Base-by-base conservation (phyloP, 1,140 invertebrate genomes). In the Drosophila takahashii region DNA sequence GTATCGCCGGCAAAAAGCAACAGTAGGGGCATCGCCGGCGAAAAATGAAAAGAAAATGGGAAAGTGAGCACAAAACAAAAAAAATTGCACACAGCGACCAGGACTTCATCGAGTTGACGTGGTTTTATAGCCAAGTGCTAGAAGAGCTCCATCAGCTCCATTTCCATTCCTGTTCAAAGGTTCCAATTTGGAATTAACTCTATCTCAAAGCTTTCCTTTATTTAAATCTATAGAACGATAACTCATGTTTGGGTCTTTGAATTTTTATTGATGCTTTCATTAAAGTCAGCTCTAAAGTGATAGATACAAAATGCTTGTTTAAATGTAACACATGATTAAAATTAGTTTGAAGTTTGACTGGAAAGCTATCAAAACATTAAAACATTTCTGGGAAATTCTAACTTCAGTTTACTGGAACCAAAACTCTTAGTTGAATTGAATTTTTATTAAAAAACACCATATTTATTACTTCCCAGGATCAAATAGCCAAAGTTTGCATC, bases 21-120 rank as follows among this genome's bases (percentile, higher is more conserved):
- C 2, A 9, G 29, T 8, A 32, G 29, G 29, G 8, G 29, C 29
- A 32, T 2, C 41, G 45, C 54, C 41, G 42, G 42, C 54, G 45
- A 57, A 57, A 70, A 70, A 47, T 47, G 34, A 70, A 70, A 57
- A 48, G 65, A 71, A 60, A 41, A 58, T 57, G 57, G 60, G 37
- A 59, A 59, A 66, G 51, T 66, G 61, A 44, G 47, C 29, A 39
- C 22, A 29, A 8, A 8, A 32, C 27, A 39, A 41, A 26, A 54
- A 32, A 39, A 67, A 69, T 27, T 29, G 15, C 34, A 27, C 50
- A 47, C 66, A 13, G 32, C 34, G 36, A 5, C 16, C 65, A 29
- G 42, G 34, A 51, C 36, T 48, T 15, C 36, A n/a, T 27, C 27
- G 59, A 51, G 64, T 5, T 67, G 64, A 34, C 59, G 26, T 26